Conservation (phyloP, 2,888 invertebrate genomes). For the Sphaerophoria taeniata region DNA sequence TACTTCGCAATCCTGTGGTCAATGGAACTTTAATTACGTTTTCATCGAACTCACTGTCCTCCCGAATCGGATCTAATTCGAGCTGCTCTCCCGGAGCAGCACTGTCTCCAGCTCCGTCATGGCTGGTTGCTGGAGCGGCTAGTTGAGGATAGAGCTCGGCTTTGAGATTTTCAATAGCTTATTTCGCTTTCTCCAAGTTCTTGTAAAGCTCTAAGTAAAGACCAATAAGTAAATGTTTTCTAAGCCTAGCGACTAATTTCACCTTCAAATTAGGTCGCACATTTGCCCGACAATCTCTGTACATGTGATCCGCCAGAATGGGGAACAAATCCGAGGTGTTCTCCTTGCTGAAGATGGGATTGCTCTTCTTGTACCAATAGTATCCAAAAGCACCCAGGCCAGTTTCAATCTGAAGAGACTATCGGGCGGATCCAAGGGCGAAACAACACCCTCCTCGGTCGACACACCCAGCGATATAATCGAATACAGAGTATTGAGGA, state of each 20-base stretch:
- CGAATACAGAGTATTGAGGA: slow-evolving; percentile 95
- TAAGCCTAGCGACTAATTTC: not conserved
- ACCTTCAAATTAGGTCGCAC: slow-evolving; percentile 91
- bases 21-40: slow-evolving; percentile 80
- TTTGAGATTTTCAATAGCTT: slow-evolving; percentile 91
- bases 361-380: slow-evolving; percentile 93
- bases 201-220: slow-evolving; percentile 84
- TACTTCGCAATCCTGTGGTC: not conserved
- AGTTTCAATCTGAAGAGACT: slow-evolving; percentile 95
- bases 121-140: slow-evolving; percentile 82
- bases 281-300: slow-evolving; percentile 91
- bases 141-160: slow-evolving; percentile 87
- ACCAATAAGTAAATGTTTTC: not conserved
- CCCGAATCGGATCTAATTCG: slow-evolving; percentile 81
- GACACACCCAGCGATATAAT: slow-evolving; percentile 96
- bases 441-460: slow-evolving; percentile 87
- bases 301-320: slow-evolving; percentile 93
- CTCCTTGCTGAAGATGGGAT: slow-evolving; percentile 87
- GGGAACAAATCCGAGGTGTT: slow-evolving; percentile 89
- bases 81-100: slow-evolving; percentile 73
- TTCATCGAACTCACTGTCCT: slow-evolving; percentile 84
- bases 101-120: slow-evolving; percentile 78
- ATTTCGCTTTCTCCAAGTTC: slow-evolving; percentile 91
- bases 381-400: slow-evolving; percentile 96
- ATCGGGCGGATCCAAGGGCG: slow-evolving; percentile 92